phyloP scores from a whole-genome alignment of 2,797 vertebrate genomes.

The Cephalopachus bancanus region DNA sequence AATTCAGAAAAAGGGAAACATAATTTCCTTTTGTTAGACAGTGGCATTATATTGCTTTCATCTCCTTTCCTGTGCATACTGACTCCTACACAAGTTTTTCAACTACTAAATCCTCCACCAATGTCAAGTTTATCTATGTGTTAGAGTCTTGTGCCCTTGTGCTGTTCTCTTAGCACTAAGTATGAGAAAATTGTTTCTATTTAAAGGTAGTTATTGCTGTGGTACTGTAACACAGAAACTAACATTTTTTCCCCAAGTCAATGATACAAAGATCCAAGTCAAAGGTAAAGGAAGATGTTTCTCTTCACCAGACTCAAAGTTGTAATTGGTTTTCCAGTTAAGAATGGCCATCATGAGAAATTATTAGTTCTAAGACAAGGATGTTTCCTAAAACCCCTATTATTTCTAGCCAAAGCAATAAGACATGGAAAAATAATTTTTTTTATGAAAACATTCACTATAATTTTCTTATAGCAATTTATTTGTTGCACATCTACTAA shows the following conservation, averaged over 20 bases:
- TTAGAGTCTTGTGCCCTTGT: background rate
- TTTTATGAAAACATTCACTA: background rate
- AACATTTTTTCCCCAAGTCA: background rate
- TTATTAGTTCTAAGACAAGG: background rate
- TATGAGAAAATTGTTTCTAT: conserved; percentile 23
- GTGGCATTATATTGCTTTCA: background rate
- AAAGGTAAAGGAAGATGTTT: conserved; percentile 18
- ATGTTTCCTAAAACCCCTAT: conserved; percentile 1
- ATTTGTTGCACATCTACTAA: conserved; percentile 4
- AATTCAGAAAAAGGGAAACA: conserved; percentile 44
- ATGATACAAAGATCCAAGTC: conserved; percentile 9
- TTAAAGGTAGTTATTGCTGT: background rate
- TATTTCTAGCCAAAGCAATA: conserved; percentile 30
- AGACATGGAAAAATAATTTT: background rate
- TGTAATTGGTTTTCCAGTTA: conserved; percentile 1
- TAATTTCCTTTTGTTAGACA: background rate
- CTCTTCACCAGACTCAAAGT: background rate
- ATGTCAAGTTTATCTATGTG: background rate
- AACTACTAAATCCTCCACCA: background rate
- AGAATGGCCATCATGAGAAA: background rate
- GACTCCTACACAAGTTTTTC: background rate
- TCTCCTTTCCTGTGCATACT: conserved; percentile 47
- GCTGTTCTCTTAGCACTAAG: background rate
- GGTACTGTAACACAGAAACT: background rate
- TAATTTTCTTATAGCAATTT: conserved; percentile 21